Conservation (phyloP, 2,797 vertebrate species). For the Synanceia verrucosa region DNA sequence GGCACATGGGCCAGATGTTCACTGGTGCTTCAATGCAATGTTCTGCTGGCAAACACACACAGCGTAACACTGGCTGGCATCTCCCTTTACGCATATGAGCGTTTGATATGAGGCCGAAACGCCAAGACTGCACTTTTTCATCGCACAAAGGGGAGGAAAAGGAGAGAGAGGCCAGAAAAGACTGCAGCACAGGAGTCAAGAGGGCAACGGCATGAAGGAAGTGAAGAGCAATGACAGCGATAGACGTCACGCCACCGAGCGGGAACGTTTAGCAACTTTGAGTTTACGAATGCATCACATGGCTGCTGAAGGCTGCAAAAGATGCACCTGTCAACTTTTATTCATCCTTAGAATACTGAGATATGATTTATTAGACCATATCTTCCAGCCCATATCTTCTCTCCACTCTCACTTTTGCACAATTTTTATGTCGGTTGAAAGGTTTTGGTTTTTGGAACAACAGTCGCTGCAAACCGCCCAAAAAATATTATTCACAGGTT, state of each 20-base stretch:
- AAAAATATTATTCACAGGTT: constrained; percentile 21
- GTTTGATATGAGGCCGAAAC: constrained; percentile 62
- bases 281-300: too few species aligned
- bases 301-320: too few species aligned
- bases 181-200: neutral
- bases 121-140: constrained; percentile 63
- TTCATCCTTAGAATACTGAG: too few species aligned
- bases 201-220: constrained; percentile 4
- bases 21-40: constrained; percentile 69
- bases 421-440: too few species aligned
- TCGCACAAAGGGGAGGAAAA: constrained; percentile 15
- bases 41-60: constrained; percentile 79
- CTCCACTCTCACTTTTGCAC: too few species aligned
- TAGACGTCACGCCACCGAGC: neutral
- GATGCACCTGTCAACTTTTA: too few species aligned
- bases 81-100: constrained; percentile 62
- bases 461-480: neutral
- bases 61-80: constrained; percentile 39
- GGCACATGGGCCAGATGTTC: constrained; percentile 94
- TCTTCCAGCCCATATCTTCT: too few species aligned
- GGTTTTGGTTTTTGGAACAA: constrained; percentile 20
- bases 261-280: neutral
- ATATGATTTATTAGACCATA: too few species aligned
- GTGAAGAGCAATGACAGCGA: too few species aligned
- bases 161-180: neutral